A percentile compares a stretch with the other conserved stretches of the same genome.
Evolutionary conservation across 1,140 invertebrate species (phyloP).

Genomic region (Drosophila pruinosa): DNA sequence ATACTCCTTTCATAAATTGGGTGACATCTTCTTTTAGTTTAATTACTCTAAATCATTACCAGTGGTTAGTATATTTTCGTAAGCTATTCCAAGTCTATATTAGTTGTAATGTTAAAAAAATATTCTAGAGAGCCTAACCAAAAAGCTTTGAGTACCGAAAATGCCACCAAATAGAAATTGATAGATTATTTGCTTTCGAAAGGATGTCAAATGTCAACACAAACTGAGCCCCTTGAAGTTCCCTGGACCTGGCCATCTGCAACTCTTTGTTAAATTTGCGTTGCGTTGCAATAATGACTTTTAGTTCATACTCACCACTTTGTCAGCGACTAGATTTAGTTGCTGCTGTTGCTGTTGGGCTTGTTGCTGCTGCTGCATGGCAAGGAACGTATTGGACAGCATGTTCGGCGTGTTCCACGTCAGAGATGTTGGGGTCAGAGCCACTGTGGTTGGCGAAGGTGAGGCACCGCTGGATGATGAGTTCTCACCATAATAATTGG

Average conservation of each 20-base stretch:
- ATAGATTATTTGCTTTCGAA: neutral
- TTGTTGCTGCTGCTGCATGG: slow-evolving; percentile 79
- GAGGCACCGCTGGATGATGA: slow-evolving; percentile 79
- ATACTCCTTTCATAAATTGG: neutral
- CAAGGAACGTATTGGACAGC: slow-evolving; percentile 81
- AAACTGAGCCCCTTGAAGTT: slow-evolving; percentile 27
- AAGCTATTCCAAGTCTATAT: neutral
- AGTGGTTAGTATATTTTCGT: neutral
- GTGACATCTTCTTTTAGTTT: neutral
- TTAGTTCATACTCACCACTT: slow-evolving; percentile 72
- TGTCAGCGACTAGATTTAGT: slow-evolving; percentile 75
- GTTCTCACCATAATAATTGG: slow-evolving; percentile 80
- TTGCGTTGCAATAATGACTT: neutral
- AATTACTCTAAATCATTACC: neutral
- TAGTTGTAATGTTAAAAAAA: neutral
- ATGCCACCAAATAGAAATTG: neutral
- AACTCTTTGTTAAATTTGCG: slow-evolving; percentile 24
- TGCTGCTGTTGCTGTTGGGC: slow-evolving; percentile 75
- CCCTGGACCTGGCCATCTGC: slow-evolving; percentile 12
- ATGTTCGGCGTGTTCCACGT: slow-evolving; percentile 78
- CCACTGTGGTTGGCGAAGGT: slow-evolving; percentile 76
- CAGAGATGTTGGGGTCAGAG: slow-evolving; percentile 72
- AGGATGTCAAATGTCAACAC: neutral
- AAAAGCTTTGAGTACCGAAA: neutral
- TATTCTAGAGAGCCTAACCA: neutral